Evolutionary conservation across 2,113 vertebrate species (phyloP).

Genomic region (Xenus cinereus): DNA sequence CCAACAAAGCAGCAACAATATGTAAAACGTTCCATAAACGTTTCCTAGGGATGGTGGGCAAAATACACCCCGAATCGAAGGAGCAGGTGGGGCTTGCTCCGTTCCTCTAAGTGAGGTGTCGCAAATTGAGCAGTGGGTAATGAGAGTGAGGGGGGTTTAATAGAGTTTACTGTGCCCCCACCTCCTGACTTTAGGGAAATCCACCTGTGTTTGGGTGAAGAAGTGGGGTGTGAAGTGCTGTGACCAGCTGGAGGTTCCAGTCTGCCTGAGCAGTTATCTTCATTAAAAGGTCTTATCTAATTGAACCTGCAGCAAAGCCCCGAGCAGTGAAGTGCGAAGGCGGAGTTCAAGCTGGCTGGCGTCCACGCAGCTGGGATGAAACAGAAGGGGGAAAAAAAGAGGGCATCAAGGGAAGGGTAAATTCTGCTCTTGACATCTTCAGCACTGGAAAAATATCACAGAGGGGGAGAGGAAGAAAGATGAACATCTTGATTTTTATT

Average conservation of each 20-base stretch:
- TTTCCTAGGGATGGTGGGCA: background rate
- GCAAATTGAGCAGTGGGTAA: background rate
- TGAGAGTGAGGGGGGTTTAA: background rate
- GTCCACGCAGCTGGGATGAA: conserved; percentile 60
- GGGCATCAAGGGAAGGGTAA: conserved; percentile 61
- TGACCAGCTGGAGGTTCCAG: background rate
- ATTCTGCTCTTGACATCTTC: conserved; percentile 58
- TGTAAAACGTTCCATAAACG: background rate
- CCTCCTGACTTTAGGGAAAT: background rate
- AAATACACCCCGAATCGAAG: background rate
- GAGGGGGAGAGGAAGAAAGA: conserved; percentile 15
- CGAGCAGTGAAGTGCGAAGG: conserved; percentile 2
- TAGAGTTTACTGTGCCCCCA: background rate
- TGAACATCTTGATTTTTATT: conserved; percentile 66
- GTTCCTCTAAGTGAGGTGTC: background rate
- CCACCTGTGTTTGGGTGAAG: background rate
- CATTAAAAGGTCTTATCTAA: background rate
- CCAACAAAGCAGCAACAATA: conserved; percentile 5
- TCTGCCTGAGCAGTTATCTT: background rate
- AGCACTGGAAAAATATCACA: conserved; percentile 13
- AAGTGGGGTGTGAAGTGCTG: background rate
- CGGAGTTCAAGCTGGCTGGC: conserved; percentile 40
- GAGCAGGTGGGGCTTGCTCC: background rate
- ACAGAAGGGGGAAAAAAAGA: background rate
- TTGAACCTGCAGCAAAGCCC: background rate